Evolutionary conservation across 1,140 invertebrate genomes (phyloP), one percentile per base, ranked within the genome.

Genomic region (Drosophila orena): DNA sequence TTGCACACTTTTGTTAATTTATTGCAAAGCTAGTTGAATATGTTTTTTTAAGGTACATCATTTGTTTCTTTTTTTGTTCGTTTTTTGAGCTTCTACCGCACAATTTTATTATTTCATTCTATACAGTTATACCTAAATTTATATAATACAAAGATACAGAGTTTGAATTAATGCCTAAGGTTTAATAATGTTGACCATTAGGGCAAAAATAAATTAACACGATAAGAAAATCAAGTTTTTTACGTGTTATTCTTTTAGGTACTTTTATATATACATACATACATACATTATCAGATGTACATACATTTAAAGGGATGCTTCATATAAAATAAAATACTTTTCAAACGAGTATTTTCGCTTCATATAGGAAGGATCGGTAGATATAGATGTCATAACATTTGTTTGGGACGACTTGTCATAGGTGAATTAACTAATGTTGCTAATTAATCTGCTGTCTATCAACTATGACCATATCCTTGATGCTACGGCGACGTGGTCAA

Each of bases 1-100:
- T 37, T 46, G 15, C n/a, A 62, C 34, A 44, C 20, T 17, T 30
- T 17, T 20, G 15, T 22, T 72, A 40, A 10, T 55, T 35, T 66
- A 66, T 66, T 49, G 68, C 81, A 86, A 86, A 86, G 81, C 81
- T 85, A 81, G 80, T 86, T 81, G 50, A 85, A 85, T 86, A 86
- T 73, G 52, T 69, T 81, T 86, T n/a, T 58, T 77, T 86, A 88
- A 86, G 83, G 83, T 86, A 86, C 83, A 86, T 75, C 50, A 40
- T 79, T 71, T 68, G 58, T 77, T 77, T 62, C 54, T 80, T 79
- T 70, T 86, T 81, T 62, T 66, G 70, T 57, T 76, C 81, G 76
- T 88, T 89, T n/a, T 68, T 69, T 83, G 83, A 88, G 84, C 79
- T 79, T 88, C 70, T 65, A 38, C 57, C 47, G 55, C 55, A 30